These are phyloP conservation scores for Pseudochaenichthys georgianus DNA, from an alignment of 2,797 vertebrate species.

Conservation along the genomic window DNA sequence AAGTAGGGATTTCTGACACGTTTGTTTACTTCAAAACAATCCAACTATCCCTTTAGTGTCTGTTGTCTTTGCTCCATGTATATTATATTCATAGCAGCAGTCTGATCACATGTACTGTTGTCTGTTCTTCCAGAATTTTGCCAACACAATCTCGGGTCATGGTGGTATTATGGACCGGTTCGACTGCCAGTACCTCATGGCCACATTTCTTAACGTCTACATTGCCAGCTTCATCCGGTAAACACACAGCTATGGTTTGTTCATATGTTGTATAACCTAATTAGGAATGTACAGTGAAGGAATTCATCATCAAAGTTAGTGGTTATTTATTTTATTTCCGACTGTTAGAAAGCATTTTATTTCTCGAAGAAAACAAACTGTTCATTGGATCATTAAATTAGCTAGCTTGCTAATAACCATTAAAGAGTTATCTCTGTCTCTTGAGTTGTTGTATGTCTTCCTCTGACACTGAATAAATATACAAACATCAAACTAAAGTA, in stretches of 20 bases:
- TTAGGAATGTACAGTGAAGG: no score
- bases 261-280: no score
- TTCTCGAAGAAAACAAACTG: no score
- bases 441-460: no score
- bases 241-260: neutral
- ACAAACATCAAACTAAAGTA: no score
- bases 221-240: constrained; percentile 99
- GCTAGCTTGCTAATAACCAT: no score
- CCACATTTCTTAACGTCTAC: constrained; percentile 98
- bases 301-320: neutral
- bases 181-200: constrained; percentile 99
- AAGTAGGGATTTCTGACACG: constrained; percentile 80
- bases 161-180: constrained; percentile 99
- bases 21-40: no score
- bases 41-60: no score
- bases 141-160: constrained; percentile 97
- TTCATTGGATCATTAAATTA: no score
- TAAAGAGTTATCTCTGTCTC: no score
- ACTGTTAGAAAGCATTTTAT: no score
- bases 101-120: neutral
- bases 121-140: constrained; percentile 90
- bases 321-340: neutral
- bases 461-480: no score
- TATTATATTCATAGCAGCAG: neutral
- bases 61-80: neutral